Evolutionary conservation across 2,113 vertebrate species (phyloP).

Genomic region (Chionis minor): DNA sequence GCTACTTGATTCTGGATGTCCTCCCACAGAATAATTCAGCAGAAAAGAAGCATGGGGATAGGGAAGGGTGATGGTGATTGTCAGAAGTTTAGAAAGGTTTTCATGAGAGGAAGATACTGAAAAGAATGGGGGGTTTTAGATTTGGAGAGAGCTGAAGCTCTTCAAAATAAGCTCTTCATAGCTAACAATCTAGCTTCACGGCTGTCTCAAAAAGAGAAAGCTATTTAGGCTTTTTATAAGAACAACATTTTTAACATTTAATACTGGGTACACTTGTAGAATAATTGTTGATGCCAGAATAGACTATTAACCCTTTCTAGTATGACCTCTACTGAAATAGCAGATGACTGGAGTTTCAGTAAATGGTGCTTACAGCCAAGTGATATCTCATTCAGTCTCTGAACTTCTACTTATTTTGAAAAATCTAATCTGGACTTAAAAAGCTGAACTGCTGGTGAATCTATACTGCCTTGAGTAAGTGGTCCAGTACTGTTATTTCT

Average conservation of each 20-base stretch:
- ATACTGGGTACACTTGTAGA: not conserved
- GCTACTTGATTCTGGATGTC: not conserved
- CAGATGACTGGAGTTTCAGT: not conserved
- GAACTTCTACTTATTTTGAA: not conserved
- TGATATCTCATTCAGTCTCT: not conserved
- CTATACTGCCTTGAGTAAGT: not conserved
- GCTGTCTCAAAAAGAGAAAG: not conserved
- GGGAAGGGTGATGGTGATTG: not conserved
- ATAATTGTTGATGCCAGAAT: not conserved
- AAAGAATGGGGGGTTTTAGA: not conserved
- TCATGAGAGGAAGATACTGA: not conserved
- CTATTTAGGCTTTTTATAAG: not conserved
- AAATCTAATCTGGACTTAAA: not conserved
- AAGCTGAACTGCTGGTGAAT: not conserved
- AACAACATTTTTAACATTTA: not conserved
- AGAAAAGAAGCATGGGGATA: not conserved
- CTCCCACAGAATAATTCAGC: not conserved
- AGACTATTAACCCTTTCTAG: not conserved
- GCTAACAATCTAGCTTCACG: not conserved
- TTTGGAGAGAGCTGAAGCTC: not conserved
- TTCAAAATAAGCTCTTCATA: not conserved
- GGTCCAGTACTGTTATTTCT: not conserved
- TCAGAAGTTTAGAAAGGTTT: not conserved
- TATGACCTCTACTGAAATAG: not conserved
- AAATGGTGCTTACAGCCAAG: not conserved